Conservation (phyloP, 2,888 invertebrate species). For the Hemithea aestivaria region DNA sequence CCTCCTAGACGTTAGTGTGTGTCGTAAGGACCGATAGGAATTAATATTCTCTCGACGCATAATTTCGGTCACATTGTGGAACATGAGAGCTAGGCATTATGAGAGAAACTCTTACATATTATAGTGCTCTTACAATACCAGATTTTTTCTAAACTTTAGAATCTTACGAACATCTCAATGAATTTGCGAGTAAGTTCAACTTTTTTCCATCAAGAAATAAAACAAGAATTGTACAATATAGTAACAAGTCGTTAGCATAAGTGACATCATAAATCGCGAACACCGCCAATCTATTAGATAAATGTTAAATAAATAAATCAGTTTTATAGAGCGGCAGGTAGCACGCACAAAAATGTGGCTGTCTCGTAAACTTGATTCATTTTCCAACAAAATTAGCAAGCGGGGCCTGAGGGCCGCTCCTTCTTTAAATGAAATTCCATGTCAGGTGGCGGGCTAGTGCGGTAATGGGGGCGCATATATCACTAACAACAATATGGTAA, state of each 20-base stretch:
- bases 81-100: no score
- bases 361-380: conserved; percentile 68
- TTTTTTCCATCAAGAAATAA: no score
- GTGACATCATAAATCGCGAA: conserved; percentile 18
- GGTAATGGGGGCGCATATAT: conserved; percentile 59
- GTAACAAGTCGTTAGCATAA: conserved; percentile 10
- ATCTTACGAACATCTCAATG: no score
- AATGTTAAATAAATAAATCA: conserved; percentile 48
- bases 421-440: conserved; percentile 75
- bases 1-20: no score
- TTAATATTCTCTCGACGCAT: no score
- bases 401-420: conserved; percentile 46
- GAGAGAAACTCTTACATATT: no score
- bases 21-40: no score
- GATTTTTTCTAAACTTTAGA: no score
- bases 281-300: conserved; percentile 25
- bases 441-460: conserved; percentile 55
- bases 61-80: no score
- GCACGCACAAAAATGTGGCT: conserved; percentile 58
- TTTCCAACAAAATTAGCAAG: conserved; percentile 60
- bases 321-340: conserved; percentile 40
- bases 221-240: no score
- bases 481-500: conserved; percentile 58
- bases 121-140: no score
- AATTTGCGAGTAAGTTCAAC: no score